These are phyloP conservation scores for Diaperis boleti DNA, from an alignment of 2,888 invertebrate species.

Conservation along the genomic window DNA sequence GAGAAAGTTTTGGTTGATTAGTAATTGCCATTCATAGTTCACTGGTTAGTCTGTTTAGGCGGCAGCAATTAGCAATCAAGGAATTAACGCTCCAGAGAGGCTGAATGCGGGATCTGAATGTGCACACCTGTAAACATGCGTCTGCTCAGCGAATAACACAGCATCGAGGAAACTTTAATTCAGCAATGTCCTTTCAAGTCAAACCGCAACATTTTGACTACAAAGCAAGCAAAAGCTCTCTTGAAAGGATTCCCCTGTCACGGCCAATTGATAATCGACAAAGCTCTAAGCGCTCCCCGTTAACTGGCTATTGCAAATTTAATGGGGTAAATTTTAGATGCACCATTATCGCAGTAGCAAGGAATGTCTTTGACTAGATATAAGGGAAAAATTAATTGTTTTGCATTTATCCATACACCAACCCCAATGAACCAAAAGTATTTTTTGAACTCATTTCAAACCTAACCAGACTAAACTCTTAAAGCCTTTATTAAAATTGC, in stretches of 20 bases:
- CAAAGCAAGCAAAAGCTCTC: slow-evolving; percentile 22
- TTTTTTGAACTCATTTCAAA: no score
- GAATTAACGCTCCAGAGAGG: slow-evolving; percentile 26
- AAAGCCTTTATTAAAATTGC: no score
- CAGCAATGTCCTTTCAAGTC: slow-evolving; percentile 25
- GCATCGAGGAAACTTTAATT: slow-evolving; percentile 24
- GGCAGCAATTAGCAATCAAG: slow-evolving; percentile 30
- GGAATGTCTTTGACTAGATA: no score
- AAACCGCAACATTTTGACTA: slow-evolving; percentile 32
- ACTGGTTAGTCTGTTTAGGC: slow-evolving; percentile 21
- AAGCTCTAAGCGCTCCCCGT: slow-evolving; percentile 20
- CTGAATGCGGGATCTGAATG: slow-evolving; percentile 16
- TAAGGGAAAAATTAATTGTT: no score
- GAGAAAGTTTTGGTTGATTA: slow-evolving; percentile 18
- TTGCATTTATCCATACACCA: no score
- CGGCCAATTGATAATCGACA: slow-evolving; percentile 35
- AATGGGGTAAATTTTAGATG: slow-evolving; percentile 7
- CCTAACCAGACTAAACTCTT: no score
- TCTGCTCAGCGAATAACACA: slow-evolving; percentile 17
- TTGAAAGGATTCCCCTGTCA: slow-evolving; percentile 29
- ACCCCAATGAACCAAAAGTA: no score
- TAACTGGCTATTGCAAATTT: slow-evolving; percentile 16
- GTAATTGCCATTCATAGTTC: slow-evolving; percentile 26
- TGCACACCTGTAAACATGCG: slow-evolving; percentile 33
- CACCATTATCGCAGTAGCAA: no score